These are phyloP conservation scores for Epistrophe eligans DNA, from an alignment of 2,888 invertebrate genomes.

Conservation along the genomic window DNA sequence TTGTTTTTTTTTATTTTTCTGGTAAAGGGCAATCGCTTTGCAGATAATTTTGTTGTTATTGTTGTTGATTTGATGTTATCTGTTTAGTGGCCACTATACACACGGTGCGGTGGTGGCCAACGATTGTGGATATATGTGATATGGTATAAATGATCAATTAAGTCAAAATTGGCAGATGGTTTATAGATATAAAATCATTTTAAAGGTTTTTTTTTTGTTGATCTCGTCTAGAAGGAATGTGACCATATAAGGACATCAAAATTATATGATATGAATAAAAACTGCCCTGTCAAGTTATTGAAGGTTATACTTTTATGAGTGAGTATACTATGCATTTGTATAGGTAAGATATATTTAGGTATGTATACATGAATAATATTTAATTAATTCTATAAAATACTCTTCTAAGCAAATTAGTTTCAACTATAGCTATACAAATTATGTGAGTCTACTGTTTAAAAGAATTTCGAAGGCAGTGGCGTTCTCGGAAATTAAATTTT, in stretches of 20 bases:
- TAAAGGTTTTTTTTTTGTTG: not conserved
- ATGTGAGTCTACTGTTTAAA: too few relatives aligned
- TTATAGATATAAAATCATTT: conserved; percentile 8
- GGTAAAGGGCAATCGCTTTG: conserved; percentile 35
- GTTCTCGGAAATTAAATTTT: too few relatives aligned
- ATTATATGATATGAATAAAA: not conserved
- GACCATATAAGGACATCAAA: not conserved
- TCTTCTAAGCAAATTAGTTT: too few relatives aligned
- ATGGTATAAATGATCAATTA: conserved; percentile 39
- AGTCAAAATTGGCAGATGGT: conserved; percentile 27
- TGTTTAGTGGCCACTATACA: conserved; percentile 3
- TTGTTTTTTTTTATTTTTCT: conserved; percentile 29
- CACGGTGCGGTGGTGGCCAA: not conserved
- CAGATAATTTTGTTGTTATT: conserved; percentile 43
- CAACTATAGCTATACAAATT: too few relatives aligned
- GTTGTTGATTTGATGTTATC: conserved; percentile 30
- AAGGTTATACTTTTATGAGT: too few relatives aligned
- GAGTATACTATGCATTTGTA: too few relatives aligned
- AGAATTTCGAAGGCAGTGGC: too few relatives aligned
- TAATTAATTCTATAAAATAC: too few relatives aligned
- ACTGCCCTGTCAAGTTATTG: not conserved
- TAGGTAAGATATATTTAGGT: too few relatives aligned
- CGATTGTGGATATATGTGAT: not conserved
- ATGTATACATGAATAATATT: too few relatives aligned
- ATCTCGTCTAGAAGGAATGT: not conserved